These are phyloP conservation scores for Engraulis encrasicolus DNA, from an alignment of 2,113 vertebrate genomes.

Conservation along the genomic window DNA sequence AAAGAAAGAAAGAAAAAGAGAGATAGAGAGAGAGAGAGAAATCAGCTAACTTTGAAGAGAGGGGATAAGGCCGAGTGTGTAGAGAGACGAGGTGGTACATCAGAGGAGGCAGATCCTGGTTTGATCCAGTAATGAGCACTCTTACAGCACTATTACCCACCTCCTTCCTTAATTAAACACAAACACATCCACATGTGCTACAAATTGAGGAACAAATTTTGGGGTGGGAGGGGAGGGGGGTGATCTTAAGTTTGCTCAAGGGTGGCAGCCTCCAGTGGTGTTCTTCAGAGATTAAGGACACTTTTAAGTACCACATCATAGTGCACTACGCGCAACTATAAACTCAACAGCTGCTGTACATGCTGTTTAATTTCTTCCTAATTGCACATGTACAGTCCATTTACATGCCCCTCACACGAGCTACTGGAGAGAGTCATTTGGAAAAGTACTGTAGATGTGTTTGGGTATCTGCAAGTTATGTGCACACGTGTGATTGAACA, in stretches of 20 bases:
- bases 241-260: neutral
- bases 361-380: neutral
- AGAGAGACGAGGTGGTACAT: neutral
- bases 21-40: neutral
- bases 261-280: neutral
- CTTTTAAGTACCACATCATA: neutral
- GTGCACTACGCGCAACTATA: neutral
- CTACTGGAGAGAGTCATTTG: too few species aligned
- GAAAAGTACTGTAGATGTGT: too few species aligned
- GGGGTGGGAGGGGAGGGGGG: neutral
- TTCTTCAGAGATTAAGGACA: neutral
- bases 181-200: neutral
- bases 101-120: neutral
- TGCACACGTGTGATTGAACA: too few species aligned
- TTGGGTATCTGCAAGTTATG: too few species aligned
- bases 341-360: neutral
- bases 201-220: conserved; percentile 7
- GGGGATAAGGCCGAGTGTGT: neutral
- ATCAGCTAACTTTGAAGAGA: neutral
- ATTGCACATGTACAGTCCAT: neutral
- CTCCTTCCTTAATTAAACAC: neutral
- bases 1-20: neutral
- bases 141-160: neutral
- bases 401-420: neutral
- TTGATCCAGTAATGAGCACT: neutral